Conservation (phyloP, 2,888 invertebrate genomes). For the Leucophenga montana region DNA sequence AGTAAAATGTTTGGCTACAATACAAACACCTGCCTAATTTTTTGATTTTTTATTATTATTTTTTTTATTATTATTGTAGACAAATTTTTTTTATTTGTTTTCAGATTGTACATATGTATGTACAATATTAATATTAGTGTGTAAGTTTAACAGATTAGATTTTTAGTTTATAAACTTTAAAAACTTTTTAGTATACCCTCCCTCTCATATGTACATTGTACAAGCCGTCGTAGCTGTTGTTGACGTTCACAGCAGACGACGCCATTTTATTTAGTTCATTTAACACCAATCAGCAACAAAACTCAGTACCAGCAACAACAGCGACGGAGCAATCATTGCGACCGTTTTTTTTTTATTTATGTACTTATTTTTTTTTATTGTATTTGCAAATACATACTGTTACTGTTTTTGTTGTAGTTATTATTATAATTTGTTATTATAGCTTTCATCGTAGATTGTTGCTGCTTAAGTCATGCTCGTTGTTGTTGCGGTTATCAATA, state of each 20-base stretch:
- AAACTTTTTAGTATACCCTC: too few relatives aligned
- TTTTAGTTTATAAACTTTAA: too few relatives aligned
- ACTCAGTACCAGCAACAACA: neutral
- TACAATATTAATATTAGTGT: too few relatives aligned
- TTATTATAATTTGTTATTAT: constrained; percentile 5
- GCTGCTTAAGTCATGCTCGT: neutral
- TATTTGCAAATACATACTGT: neutral
- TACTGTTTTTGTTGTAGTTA: neutral
- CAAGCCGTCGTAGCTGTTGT: too few relatives aligned
- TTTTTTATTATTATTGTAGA: too few relatives aligned
- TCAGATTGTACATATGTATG: too few relatives aligned
- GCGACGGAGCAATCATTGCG: neutral
- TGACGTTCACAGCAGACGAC: neutral
- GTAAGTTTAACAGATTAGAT: too few relatives aligned
- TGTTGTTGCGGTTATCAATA: constrained; percentile 14
- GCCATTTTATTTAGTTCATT: constrained; percentile 18
- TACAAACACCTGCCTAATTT: too few relatives aligned
- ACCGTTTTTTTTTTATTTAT: neutral
- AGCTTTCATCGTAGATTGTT: constrained; percentile 6
- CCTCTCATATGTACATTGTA: too few relatives aligned
- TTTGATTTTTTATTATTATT: too few relatives aligned
- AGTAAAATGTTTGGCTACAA: too few relatives aligned
- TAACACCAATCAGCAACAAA: constrained; percentile 21
- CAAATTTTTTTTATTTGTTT: too few relatives aligned
- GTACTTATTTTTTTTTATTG: neutral